Conservation (phyloP, 2,797 vertebrate species). For the Centroberyx gerrardi region DNA sequence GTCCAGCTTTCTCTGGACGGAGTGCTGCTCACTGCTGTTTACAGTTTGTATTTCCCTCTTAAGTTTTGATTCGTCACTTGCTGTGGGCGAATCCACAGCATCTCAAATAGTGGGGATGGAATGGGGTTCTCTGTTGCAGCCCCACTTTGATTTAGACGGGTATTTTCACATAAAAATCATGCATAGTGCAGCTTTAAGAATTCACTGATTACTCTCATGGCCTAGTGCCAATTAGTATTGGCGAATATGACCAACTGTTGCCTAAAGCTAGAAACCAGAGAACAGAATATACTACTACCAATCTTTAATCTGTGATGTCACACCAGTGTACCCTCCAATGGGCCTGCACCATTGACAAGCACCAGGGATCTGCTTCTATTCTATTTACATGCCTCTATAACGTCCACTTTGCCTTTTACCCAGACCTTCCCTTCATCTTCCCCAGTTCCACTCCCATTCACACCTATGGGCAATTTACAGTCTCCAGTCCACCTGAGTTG, state of each 20-base stretch:
- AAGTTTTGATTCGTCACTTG: slow-evolving; percentile 20
- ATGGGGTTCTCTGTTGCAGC: background rate
- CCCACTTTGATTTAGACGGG: background rate
- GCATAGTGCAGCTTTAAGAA: too few relatives aligned
- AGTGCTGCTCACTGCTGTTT: too few relatives aligned
- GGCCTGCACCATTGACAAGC: too few relatives aligned
- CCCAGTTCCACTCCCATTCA: too few relatives aligned
- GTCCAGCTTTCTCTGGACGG: too few relatives aligned
- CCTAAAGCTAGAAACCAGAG: background rate
- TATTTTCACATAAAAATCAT: slow-evolving; percentile 7
- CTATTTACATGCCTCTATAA: too few relatives aligned
- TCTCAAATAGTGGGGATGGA: slow-evolving; percentile 22
- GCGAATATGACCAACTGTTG: background rate
- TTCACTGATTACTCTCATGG: background rate
- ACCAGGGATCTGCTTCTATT: too few relatives aligned
- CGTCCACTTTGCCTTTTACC: too few relatives aligned
- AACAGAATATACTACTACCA: background rate
- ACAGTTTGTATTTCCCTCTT: slow-evolving; percentile 3
- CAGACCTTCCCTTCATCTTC: too few relatives aligned
- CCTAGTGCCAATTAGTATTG: background rate
- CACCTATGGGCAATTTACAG: too few relatives aligned
- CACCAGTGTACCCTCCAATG: too few relatives aligned
- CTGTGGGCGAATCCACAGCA: slow-evolving; percentile 9
- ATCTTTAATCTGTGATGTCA: background rate
- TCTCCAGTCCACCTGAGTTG: too few relatives aligned